Percentiles rank a stretch among this genome's conserved stretches.
Evolutionary conservation across 2,888 invertebrate genomes (phyloP).

Genomic region (Cordilura impudica): DNA sequence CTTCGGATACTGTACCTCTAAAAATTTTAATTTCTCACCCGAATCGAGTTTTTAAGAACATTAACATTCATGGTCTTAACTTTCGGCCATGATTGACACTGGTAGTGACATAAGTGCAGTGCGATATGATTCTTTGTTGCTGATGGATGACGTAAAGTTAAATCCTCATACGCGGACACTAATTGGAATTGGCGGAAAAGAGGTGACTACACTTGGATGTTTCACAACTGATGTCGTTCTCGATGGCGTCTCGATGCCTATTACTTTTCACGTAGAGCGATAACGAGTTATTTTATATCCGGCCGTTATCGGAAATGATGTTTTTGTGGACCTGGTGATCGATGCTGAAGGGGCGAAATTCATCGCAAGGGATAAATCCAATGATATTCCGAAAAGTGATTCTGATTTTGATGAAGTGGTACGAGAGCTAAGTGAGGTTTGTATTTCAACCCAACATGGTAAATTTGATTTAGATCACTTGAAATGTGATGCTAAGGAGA

Average conservation of each 20-base stretch:
- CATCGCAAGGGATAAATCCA: background rate
- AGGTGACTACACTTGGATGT: background rate
- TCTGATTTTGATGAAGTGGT: background rate
- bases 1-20: background rate
- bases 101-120: background rate
- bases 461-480: background rate
- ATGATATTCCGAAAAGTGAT: background rate
- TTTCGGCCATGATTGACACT: background rate
- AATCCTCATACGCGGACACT: too few species aligned
- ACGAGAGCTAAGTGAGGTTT: background rate
- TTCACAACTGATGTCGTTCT: too few species aligned
- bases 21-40: background rate
- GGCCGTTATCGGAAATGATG: constrained; percentile 25
- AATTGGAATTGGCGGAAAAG: background rate
- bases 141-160: background rate
- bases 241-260: too few species aligned
- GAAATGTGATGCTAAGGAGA: background rate
- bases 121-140: background rate
- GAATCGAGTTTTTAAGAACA: background rate
- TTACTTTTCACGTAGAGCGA: constrained; percentile 13
- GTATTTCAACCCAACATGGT: background rate
- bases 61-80: background rate
- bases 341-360: constrained; percentile 9
- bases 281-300: constrained; percentile 32
- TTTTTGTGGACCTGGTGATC: constrained; percentile 19